Evolutionary conservation across 1,140 invertebrate species (phyloP), one percentile per base, ranked within the genome.

Genomic region (Conopomorpha cramerella): DNA sequence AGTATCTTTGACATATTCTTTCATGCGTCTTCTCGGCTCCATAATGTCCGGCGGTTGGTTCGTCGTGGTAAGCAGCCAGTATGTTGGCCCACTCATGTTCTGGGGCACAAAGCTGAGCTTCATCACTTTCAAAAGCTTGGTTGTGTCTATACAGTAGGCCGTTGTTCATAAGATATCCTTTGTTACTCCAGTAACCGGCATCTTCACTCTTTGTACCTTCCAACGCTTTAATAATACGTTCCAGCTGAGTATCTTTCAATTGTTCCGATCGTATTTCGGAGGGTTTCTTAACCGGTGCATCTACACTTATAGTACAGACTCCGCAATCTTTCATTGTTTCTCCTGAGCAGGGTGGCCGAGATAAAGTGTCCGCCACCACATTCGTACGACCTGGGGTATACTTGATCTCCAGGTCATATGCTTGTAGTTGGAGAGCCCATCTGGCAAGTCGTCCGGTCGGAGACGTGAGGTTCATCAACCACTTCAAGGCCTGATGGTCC

Each of bases 401-500:
- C n/a, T 49, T 35, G 13, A 47, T 38, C 23, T 26, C 28, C 15
- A 47, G 18, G 37, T 67, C 40, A 40, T 59, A 77, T n/a, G 46
- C 45, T 51, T 77, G 68, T 2, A 81, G 31, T 27, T 11, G 13
- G 2, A 76, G 27, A 3, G 57, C 41, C 78, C 77, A 82, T 16
- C 70, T 37, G 0, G 64, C 64, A 6, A 70, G 19, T 8, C 51
- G 29, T 10, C 54, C 60, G 0, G 36, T 46, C 0, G 64, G 51
- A 1, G 57, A 53, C 38, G 68, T 78, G 0, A 72, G 44, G 1
- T 48, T 47, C 14, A 57, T 44, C 0, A 82, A 39, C 64, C 71
- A 82, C 31, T 45, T 45, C 8, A 82, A 40, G 1, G 67, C 55
- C 40, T 67, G 64, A 37, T 81, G 77, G 39, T 82, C 73, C 41